Evolutionary conservation across 2,797 vertebrate species (phyloP), one percentile per base, ranked within the genome.

Genomic region (Orientallactaga sibirica): DNA sequence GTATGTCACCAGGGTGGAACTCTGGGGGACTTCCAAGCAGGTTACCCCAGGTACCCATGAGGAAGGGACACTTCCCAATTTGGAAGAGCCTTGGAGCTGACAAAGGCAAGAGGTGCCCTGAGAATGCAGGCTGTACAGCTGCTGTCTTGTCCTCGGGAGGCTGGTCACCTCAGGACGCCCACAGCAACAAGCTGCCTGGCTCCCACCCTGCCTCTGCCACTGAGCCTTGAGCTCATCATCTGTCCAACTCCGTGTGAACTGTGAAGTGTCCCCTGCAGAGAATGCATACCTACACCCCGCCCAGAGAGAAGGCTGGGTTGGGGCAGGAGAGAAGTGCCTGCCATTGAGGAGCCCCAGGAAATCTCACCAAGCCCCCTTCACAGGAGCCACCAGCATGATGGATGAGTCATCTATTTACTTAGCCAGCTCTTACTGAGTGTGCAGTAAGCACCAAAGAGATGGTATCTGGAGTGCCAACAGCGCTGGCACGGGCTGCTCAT

Each of bases 201-300:
- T 68, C 71, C n/a, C 1, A 19, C 14, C 64, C 11, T 29, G n/a
- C 70, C 64, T n/a, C 77, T 15, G 1, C 8, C 11, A 1, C 11
- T 33, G 25, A 80, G 61, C 62, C 48, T 52, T 2, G 24, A 66
- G n/a, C 11, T 1, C 5, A 79, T 61, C 89, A 22, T 55, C 71
- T 12, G 62, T 24, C 79, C 16, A 6, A 20, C 7, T 7, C 2
- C 7, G 2, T 18, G 66, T 7, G 16, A 33, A 37, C 12, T 2
- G 10, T 11, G 5, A 4, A 8, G 16, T 22, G 55, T 19, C 70
- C 19, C 66, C n/a, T 19, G 20, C 5, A 22, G 33, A 58, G 25
- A 27, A 7, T 52, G 24, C 5, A 37, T 1, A 16, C 5, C n/a
- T 16, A 5, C 1, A 0, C 7, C 1, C 0, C 20, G 29, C 78